These are phyloP conservation scores for Drosophila paulistorum DNA, from an alignment of 1,140 invertebrate species.

Conservation along the genomic window DNA sequence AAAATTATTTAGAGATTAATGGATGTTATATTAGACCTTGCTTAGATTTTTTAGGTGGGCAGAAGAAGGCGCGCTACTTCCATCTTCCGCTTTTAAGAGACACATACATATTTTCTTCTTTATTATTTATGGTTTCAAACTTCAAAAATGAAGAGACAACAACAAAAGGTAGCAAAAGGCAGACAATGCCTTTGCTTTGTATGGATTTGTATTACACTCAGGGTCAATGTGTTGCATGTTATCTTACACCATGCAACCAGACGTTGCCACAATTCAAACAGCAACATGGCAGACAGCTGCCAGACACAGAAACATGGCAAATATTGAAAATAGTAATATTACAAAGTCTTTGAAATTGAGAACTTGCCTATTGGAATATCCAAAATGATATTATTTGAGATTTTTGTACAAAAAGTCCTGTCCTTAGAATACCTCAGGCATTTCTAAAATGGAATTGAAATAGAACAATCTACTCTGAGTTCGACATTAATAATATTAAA, in stretches of 20 bases:
- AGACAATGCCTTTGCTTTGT: constrained; percentile 67
- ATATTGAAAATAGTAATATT: constrained; percentile 13
- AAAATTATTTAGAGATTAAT: constrained; percentile 53
- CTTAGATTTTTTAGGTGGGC: constrained; percentile 21
- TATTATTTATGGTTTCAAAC: constrained; percentile 44
- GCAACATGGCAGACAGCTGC: constrained; percentile 7
- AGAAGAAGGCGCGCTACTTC: constrained; percentile 35
- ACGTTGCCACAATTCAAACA: constrained; percentile 2
- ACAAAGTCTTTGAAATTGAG: too few species aligned
- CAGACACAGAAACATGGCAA: constrained; percentile 33
- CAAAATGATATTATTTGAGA: too few species aligned
- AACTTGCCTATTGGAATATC: too few species aligned
- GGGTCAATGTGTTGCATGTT: constrained; percentile 73
- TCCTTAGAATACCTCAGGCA: too few species aligned
- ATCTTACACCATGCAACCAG: constrained; percentile 33
- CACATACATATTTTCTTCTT: constrained; percentile 1
- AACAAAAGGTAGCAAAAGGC: constrained; percentile 39
- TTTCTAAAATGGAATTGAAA: too few species aligned
- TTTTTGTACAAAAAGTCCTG: too few species aligned
- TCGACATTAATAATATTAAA: too few species aligned
- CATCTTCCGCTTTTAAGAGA: constrained; percentile 38
- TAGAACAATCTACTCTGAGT: too few species aligned
- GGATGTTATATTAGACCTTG: constrained; percentile 37
- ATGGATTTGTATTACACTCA: constrained; percentile 40
- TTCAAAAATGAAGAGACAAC: constrained; percentile 52